Evolutionary conservation across 2,888 invertebrate genomes (phyloP).

Genomic region (Limnephilus marmoratus): DNA sequence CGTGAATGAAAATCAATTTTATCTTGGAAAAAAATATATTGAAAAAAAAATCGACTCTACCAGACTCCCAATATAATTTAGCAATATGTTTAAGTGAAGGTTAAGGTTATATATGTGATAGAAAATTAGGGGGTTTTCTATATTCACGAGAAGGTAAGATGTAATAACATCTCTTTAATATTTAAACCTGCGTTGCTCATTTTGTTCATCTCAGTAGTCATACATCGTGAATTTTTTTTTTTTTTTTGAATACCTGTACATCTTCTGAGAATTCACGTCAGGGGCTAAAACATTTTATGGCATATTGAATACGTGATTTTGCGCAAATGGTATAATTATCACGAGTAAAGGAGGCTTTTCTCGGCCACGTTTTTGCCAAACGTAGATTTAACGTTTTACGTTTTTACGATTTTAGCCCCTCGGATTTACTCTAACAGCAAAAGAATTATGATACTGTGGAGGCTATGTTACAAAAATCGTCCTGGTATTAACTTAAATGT

Average conservation of each 20-base stretch:
- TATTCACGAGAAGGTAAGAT: background rate
- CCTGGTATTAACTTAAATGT: no score
- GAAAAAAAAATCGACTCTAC: no score
- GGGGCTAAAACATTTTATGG: slow-evolving; percentile 19
- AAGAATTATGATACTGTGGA: background rate
- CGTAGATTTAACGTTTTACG: slow-evolving; percentile 2
- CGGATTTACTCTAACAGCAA: background rate
- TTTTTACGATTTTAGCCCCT: background rate
- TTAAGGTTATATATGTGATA: no score
- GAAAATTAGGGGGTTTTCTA: background rate
- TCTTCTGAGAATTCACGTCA: background rate
- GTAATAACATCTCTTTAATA: background rate
- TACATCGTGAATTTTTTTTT: background rate
- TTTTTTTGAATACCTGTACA: background rate
- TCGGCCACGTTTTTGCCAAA: background rate
- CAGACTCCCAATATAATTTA: no score
- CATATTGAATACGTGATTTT: slow-evolving; percentile 40
- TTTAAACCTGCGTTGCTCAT: background rate
- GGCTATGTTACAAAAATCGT: background rate
- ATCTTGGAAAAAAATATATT: no score
- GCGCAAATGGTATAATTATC: slow-evolving; percentile 29
- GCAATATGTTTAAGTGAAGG: no score
- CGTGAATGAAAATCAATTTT: no score
- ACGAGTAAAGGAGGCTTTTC: background rate
- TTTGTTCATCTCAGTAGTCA: background rate